phyloP scores from a whole-genome alignment of 1,140 invertebrate genomes.

The Macrobrachium nipponense region DNA sequence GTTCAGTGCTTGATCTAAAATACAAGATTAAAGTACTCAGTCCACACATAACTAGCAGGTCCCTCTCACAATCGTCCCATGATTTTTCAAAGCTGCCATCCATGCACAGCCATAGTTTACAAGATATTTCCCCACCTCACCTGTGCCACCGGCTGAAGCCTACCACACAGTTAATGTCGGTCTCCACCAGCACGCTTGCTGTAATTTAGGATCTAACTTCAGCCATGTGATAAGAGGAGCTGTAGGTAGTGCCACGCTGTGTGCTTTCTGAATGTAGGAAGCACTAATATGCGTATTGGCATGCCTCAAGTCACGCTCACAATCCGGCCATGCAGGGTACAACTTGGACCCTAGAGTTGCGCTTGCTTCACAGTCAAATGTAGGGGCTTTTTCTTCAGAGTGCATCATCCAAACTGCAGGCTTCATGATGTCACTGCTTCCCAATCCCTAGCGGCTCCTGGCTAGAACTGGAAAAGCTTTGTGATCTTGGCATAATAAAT shows the following conservation, averaged over 20 bases:
- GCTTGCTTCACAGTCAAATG: constrained; percentile 64
- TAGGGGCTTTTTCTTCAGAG: constrained; percentile 60
- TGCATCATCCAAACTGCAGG: constrained; percentile 58
- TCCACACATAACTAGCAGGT: constrained; percentile 41
- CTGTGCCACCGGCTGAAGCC: constrained; percentile 60
- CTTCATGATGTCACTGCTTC: constrained; percentile 63
- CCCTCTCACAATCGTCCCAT: constrained; percentile 55
- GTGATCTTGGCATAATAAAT: constrained; percentile 17
- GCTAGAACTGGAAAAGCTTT: constrained; percentile 38
- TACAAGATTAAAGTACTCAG: constrained; percentile 31
- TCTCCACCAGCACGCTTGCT: constrained; percentile 63
- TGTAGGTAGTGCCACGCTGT: constrained; percentile 51
- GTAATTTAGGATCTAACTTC: constrained; percentile 62
- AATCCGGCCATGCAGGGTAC: constrained; percentile 64
- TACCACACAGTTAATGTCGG: constrained; percentile 61
- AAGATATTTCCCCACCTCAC: constrained; percentile 32
- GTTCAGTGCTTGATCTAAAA: constrained; percentile 25
- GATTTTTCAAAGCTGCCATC: constrained; percentile 51
- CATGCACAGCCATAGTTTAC: constrained; percentile 54
- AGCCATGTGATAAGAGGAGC: constrained; percentile 61
- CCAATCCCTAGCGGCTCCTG: constrained; percentile 46
- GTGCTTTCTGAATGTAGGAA: constrained; percentile 11
- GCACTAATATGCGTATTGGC: constrained; percentile 19
- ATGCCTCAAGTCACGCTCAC: constrained; percentile 59
- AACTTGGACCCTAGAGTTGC: constrained; percentile 63